Base-by-base conservation (phyloP, 2,888 invertebrate genomes). In the Drosophila stalkeri region DNA sequence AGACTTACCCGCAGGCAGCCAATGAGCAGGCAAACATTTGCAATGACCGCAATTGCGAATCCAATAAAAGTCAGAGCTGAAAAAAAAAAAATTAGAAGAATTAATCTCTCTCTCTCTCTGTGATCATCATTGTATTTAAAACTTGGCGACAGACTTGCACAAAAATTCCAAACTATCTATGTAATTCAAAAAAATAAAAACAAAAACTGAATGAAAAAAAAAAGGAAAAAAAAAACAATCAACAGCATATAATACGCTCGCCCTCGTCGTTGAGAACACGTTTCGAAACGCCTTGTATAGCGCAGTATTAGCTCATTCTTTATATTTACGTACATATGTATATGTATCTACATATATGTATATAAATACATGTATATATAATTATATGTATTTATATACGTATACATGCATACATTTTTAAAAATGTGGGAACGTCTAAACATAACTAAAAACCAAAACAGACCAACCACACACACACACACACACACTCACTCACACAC, bases 1-100 rank as follows among this genome's bases (percentile, higher is more conserved):
- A 8, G n/a, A 80, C 80, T 65, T 54, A 91, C 90, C 80, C 72
- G 64, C 1, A 81, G 33, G 27, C 75, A 82, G 6, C 91, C 91
- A 27, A 86, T 59, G 16, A 90, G 64, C 27, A 90, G 64, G 35
- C 83, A 79, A 39, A 87, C 52, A 65, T 85, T 90, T 31, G 57
- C 70, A 11, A 87, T 9, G 2, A 90, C 16, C 4, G 59, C 59
- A 20, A 90, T 61, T 5, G 70, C 78, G 31, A 90, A 80, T 33
- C 73, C 76, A 39, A 90, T 49, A 12, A 90, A 89, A 20, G 66
- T 66, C 6, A 77, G 0, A 47, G 64, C 90, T 90, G 75, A 3
- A 83, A 85, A 47, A 47, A 16, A 41, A 46, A 51, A 44, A 59
- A 46, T 33, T 66, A 59, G 5, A 52, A 35, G 20, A 20, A 52